Base-by-base conservation (phyloP, 2,888 invertebrate species). In the Limenitis camilla region DNA sequence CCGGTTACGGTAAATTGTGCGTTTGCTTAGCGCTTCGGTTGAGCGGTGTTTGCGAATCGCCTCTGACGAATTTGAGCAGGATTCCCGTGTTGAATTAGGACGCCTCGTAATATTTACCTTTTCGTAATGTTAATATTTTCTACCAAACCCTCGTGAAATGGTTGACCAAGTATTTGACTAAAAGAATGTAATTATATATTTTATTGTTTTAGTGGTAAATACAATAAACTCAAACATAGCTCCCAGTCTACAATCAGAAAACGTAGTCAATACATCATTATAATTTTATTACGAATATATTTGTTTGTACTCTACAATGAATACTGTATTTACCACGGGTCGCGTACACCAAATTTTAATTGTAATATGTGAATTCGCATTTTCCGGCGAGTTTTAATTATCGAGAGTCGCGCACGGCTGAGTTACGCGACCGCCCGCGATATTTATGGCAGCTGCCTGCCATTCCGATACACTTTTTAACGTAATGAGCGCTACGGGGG, bases 341-440 rank as follows among this genome's bases (percentile, higher is more conserved):
- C 77, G 78, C 74, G 76, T 71, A 72, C 77, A 72, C 75, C 71
- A 69, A 72, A 74, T 82, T 82, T 83, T 84, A 88, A 88, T 88
- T 85, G 86, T 84, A 82, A 84, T 83, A 86, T 86, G 87, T 84
- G 86, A 81, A 85, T 83, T 84, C 74, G 74, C 72, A 75, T 80
- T 81, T 84, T 78, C 76, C 81, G 80, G 76, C 79, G 88, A 88
- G 87, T 88, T 88, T 88, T 88, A 88, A 88, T 88, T 88, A 88
- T 84, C 82, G 76, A 76, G 74, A 81, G 83, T 85, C 84, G 82
- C 79, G 83, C 74, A 73, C 73, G 78, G 72, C 69, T 87, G 87
- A 87, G 74, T 80, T 85, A 87, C 85, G 84, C 88, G 89, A 89
- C 89, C 89, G 84, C 88, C 78, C 76, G 77, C 81, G 70, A 77